phyloP scores from a whole-genome alignment of 2,888 invertebrate species.

The Drosophila demipolita region DNA sequence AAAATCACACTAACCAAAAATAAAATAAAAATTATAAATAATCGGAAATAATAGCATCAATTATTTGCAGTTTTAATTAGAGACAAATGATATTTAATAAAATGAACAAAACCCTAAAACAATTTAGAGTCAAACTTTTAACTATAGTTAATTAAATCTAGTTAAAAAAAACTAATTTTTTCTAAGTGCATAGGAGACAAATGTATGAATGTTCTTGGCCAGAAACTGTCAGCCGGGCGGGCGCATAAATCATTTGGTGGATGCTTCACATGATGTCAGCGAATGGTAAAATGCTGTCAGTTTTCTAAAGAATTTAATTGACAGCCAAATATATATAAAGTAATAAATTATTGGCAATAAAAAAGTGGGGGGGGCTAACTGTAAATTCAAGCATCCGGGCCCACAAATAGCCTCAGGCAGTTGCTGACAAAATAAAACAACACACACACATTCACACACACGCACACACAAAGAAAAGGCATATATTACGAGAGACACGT shows the following conservation, averaged over 20 bases:
- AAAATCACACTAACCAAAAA: slow-evolving; percentile 9
- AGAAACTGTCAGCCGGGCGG: slow-evolving; percentile 60
- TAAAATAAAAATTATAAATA: background rate
- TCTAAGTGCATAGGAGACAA: background rate
- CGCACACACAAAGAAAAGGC: background rate
- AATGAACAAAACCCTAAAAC: background rate
- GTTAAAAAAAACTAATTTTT: background rate
- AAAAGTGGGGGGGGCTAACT: slow-evolving; percentile 41
- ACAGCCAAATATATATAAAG: slow-evolving; percentile 71
- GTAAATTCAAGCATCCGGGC: slow-evolving; percentile 35
- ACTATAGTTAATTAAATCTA: background rate
- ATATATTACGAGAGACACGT: slow-evolving; percentile 36
- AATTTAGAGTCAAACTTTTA: background rate
- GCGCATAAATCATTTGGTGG: slow-evolving; percentile 71
- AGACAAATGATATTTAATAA: background rate
- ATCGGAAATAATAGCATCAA: background rate
- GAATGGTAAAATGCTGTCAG: slow-evolving; percentile 59
- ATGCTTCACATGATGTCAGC: slow-evolving; percentile 48
- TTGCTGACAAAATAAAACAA: slow-evolving; percentile 17
- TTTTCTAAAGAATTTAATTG: slow-evolving; percentile 78
- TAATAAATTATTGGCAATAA: slow-evolving; percentile 68
- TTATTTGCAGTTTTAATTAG: background rate
- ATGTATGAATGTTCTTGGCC: slow-evolving; percentile 36
- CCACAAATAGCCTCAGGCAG: slow-evolving; percentile 22
- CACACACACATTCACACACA: background rate